Evolutionary conservation across 37 sponge, comb jelly and placozoan genomes (phyloP).

Genomic region (Ephydatia muelleri): DNA sequence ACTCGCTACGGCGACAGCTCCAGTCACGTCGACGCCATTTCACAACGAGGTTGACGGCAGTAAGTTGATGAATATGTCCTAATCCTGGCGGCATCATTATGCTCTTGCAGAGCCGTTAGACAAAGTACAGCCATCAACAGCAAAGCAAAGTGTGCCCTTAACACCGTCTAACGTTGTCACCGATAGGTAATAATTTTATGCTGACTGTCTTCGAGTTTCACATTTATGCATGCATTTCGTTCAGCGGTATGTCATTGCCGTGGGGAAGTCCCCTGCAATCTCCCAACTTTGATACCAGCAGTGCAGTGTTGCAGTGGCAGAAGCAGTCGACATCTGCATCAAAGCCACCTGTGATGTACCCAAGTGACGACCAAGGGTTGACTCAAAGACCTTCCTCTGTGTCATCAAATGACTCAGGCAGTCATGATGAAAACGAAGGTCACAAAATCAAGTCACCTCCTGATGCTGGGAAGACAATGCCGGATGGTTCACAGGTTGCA

Average conservation of each 20-base stretch:
- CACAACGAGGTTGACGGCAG: no score
- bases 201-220: no score
- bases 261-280: background rate
- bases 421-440: background rate
- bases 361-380: background rate
- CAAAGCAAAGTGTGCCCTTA: background rate
- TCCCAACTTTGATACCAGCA: background rate
- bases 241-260: background rate
- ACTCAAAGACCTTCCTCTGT: background rate
- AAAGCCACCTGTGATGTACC: background rate
- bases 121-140: background rate
- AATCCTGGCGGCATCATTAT: background rate
- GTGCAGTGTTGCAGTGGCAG: background rate
- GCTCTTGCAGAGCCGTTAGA: background rate
- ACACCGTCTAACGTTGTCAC: background rate
- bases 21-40: background rate
- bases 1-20: constrained; percentile 4
- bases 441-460: background rate
- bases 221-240: background rate
- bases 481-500: background rate
- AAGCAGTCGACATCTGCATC: background rate
- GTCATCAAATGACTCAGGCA: background rate
- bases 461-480: background rate
- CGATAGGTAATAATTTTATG: background rate
- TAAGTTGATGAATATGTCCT: no score